Evolutionary conservation across 2,797 vertebrate species (phyloP).

Genomic region (Silurus aristotelis): DNA sequence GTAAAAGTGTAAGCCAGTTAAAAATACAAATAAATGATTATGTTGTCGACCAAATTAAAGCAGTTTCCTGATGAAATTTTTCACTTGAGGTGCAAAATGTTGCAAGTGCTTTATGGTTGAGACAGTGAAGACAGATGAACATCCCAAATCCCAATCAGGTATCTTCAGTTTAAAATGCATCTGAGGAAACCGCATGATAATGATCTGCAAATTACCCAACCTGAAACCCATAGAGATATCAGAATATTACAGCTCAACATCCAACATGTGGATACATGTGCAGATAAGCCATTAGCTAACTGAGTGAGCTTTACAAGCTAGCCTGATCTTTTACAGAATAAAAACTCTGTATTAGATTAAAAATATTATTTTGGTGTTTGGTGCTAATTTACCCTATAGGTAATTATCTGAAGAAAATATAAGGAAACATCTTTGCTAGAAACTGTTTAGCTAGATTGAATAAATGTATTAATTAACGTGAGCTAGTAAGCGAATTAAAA

Average conservation of each 20-base stretch:
- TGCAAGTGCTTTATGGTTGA: slow-evolving; percentile 5
- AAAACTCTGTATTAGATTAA: not conserved
- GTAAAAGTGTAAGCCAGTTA: not conserved
- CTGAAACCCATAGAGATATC: not conserved
- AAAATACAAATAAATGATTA: too few relatives aligned
- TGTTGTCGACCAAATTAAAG: not conserved
- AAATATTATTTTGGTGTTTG: not conserved
- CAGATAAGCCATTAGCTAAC: not conserved
- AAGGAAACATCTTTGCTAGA: not conserved
- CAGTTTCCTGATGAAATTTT: not conserved
- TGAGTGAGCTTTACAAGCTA: not conserved
- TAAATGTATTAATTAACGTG: too few relatives aligned
- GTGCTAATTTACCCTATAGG: not conserved
- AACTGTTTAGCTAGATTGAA: not conserved
- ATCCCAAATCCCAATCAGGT: slow-evolving; percentile 14
- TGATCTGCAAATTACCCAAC: slow-evolving; percentile 33
- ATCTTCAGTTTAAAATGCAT: slow-evolving; percentile 28
- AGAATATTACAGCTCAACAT: slow-evolving; percentile 17
- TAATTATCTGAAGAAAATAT: not conserved
- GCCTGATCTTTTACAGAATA: not conserved
- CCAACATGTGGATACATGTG: not conserved
- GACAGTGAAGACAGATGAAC: slow-evolving; percentile 19
- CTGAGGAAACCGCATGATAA: slow-evolving; percentile 12
- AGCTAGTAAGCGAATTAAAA: not conserved
- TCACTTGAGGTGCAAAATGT: slow-evolving; percentile 5